phyloP scores from a whole-genome alignment of 2,797 vertebrate genomes.

The Sebastolobus alascanus region DNA sequence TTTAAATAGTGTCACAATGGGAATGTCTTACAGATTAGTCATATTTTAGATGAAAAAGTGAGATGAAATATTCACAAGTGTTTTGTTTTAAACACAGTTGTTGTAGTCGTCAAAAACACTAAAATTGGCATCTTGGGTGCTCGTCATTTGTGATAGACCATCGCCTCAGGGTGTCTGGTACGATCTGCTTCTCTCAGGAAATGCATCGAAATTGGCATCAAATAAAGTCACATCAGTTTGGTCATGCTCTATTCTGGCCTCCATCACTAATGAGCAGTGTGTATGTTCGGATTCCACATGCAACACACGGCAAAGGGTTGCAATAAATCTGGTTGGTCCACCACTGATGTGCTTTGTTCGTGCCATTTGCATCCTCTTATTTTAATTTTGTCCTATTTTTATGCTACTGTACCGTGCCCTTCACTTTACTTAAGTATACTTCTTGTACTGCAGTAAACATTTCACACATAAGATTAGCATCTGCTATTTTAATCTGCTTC shows the following conservation, averaged over 20 bases:
- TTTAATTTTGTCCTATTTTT: neutral
- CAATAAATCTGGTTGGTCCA: neutral
- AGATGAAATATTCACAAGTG: neutral
- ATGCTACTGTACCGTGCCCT: neutral
- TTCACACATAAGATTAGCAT: neutral
- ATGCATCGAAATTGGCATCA: neutral
- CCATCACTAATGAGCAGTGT: neutral
- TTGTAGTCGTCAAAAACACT: neutral
- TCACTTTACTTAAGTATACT: neutral
- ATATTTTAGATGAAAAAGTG: neutral
- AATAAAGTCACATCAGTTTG: neutral
- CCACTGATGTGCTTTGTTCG: neutral
- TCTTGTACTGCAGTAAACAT: neutral
- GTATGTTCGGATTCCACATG: neutral
- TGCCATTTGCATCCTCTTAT: neutral
- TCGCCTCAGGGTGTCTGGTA: neutral
- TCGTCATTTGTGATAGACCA: neutral
- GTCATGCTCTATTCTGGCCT: neutral
- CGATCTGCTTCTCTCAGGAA: neutral
- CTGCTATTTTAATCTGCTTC: neutral
- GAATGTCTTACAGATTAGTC: neutral
- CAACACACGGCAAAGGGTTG: neutral
- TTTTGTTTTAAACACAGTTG: slow-evolving; percentile 14
- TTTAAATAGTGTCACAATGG: neutral
- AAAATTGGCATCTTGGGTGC: neutral